Percentiles rank a stretch among this genome's conserved stretches.
phyloP scores from a whole-genome alignment of 2,797 vertebrate genomes.

The Sciurus vulgaris region DNA sequence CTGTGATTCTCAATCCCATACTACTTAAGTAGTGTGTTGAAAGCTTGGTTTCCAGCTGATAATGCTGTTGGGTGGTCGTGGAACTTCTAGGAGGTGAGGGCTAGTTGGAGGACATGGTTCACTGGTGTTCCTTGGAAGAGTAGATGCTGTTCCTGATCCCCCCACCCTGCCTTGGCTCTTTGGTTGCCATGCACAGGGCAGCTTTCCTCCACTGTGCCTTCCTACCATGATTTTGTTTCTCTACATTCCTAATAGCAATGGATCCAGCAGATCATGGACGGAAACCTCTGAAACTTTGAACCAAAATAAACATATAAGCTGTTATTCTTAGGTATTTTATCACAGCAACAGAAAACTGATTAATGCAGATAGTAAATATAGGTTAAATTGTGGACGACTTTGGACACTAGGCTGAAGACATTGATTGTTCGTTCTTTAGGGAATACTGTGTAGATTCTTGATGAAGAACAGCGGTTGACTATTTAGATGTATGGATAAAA shows the following conservation, averaged over 20 bases:
- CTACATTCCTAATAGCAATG: neutral
- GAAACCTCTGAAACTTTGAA: neutral
- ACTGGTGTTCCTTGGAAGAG: neutral
- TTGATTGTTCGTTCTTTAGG: slow-evolving; percentile 12
- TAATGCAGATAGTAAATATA: neutral
- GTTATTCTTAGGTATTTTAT: neutral
- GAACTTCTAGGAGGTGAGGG: too few species aligned
- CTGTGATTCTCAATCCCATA: too few species aligned
- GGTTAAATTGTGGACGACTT: neutral
- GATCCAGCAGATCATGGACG: neutral
- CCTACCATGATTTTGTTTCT: neutral
- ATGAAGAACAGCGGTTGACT: neutral
- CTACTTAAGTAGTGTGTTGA: neutral
- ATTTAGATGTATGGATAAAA: neutral
- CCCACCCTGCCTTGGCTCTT: neutral
- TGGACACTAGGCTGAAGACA: neutral
- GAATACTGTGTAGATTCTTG: neutral
- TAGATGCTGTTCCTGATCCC: neutral
- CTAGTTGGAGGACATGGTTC: neutral
- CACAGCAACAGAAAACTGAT: neutral
- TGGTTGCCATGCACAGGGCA: neutral
- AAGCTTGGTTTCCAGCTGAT: neutral
- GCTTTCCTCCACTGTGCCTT: neutral
- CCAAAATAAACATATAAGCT: neutral
- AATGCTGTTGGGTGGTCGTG: neutral